These are phyloP conservation scores for Coremacera marginata DNA, from an alignment of 2,888 invertebrate genomes.

Conservation along the genomic window DNA sequence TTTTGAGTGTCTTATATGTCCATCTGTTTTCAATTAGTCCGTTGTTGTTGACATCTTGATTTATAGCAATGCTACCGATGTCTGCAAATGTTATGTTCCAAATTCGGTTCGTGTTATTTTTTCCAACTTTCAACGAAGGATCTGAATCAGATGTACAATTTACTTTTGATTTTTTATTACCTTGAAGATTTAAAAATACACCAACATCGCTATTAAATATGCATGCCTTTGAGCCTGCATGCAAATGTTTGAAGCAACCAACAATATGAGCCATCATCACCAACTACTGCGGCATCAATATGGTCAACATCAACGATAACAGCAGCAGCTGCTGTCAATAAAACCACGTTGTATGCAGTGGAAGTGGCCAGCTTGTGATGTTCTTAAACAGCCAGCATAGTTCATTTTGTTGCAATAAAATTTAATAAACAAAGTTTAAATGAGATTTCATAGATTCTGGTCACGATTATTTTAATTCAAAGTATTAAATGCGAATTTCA, in stretches of 20 bases:
- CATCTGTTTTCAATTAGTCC: too few relatives aligned
- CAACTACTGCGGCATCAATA: background rate
- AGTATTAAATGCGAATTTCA: slow-evolving; percentile 11
- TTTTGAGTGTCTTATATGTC: too few relatives aligned
- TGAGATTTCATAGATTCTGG: slow-evolving; percentile 13
- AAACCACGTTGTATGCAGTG: background rate
- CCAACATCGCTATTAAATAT: background rate
- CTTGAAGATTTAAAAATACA: background rate
- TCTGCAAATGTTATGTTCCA: too few relatives aligned
- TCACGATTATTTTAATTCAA: slow-evolving; percentile 19
- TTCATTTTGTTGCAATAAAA: background rate
- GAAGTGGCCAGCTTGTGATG: background rate
- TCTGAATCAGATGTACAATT: too few relatives aligned
- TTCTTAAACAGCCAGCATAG: background rate
- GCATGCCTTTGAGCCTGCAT: slow-evolving; percentile 6
- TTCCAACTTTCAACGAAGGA: too few relatives aligned
- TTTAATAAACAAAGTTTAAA: background rate
- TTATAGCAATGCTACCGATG: too few relatives aligned
- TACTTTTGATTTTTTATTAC: too few relatives aligned
- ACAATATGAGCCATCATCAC: background rate
- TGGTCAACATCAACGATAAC: background rate
- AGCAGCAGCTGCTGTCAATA: slow-evolving; percentile 29
- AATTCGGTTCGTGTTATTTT: too few relatives aligned
- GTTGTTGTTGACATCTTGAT: too few relatives aligned
- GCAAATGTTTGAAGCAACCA: background rate